phyloP scores from a whole-genome alignment of 1,140 invertebrate species.

The Akabosia matsudoensis region DNA sequence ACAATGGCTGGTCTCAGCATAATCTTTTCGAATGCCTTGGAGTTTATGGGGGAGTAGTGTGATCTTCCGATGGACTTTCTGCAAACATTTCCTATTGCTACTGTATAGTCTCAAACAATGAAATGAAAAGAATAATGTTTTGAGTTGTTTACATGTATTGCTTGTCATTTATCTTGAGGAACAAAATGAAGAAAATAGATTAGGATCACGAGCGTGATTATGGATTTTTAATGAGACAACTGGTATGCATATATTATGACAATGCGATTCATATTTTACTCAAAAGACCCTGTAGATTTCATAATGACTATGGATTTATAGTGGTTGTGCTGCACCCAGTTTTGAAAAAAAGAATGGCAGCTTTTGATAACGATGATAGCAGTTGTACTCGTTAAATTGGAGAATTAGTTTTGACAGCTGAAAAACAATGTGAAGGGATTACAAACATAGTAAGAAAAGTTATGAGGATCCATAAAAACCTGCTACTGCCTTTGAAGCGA shows the following conservation, averaged over 20 bases:
- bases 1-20: not conserved
- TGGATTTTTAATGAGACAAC: slow-evolving; percentile 44
- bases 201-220: slow-evolving; percentile 40
- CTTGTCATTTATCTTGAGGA: not conserved
- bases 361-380: not conserved
- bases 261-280: not conserved
- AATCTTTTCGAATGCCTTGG: too few species aligned
- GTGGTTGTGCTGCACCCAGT: slow-evolving; percentile 7
- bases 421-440: slow-evolving; percentile 10
- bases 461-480: not conserved
- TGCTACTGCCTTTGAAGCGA: not conserved
- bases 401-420: slow-evolving; percentile 14
- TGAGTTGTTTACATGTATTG: not conserved
- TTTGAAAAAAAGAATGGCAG: not conserved
- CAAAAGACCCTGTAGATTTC: not conserved
- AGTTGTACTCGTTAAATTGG: not conserved
- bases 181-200: slow-evolving; percentile 25
- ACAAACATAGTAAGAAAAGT: not conserved
- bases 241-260: slow-evolving; percentile 3
- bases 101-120: not conserved
- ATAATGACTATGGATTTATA: not conserved
- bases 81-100: not conserved
- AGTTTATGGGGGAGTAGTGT: too few species aligned
- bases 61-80: too few species aligned
- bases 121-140: not conserved